Percentiles rank a stretch among this genome's conserved stretches.
Conservation (phyloP, 2,113 vertebrate species). For the Eulacestoma nigropectus region DNA sequence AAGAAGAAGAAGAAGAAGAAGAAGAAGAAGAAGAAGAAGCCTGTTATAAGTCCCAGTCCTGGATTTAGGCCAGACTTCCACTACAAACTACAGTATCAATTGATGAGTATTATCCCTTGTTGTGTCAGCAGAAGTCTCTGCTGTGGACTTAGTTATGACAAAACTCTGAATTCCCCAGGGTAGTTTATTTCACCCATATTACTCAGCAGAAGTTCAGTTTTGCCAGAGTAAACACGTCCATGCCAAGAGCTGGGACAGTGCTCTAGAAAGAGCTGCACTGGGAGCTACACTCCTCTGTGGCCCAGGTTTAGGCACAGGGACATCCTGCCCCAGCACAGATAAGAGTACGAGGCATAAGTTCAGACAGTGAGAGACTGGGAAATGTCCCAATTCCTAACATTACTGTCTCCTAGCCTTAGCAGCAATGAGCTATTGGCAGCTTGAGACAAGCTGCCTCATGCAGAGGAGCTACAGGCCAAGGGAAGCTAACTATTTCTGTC, state of each 20-base stretch:
- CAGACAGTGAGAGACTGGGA: conserved; percentile 21
- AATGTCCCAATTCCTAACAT: conserved; percentile 13
- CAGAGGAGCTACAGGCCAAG: conserved; percentile 36
- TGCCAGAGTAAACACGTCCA: conserved; percentile 10
- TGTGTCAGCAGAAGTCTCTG: conserved; percentile 5
- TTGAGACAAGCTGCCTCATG: conserved; percentile 37
- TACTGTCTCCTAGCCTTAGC: conserved; percentile 31
- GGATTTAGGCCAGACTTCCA: neutral
- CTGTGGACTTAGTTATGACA: neutral
- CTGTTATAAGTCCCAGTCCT: neutral
- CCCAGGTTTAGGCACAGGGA: neutral
- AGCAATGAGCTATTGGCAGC: conserved; percentile 44
- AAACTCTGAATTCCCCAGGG: neutral
- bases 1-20: no score
- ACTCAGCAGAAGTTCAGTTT: neutral
- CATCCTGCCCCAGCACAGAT: neutral
- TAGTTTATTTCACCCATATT: neutral
- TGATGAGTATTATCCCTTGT: neutral
- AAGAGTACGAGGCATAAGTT: neutral
- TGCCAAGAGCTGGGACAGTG: neutral
- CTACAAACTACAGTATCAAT: neutral
- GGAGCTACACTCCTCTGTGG: neutral
- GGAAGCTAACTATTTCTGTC: conserved; percentile 55
- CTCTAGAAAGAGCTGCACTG: neutral
- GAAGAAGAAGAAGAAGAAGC: no score